Evolutionary conservation across 53 echinoderm and acorn worm genomes (phyloP), one percentile per base, ranked within the genome.

Genomic region (Paracentrotus lividus): DNA sequence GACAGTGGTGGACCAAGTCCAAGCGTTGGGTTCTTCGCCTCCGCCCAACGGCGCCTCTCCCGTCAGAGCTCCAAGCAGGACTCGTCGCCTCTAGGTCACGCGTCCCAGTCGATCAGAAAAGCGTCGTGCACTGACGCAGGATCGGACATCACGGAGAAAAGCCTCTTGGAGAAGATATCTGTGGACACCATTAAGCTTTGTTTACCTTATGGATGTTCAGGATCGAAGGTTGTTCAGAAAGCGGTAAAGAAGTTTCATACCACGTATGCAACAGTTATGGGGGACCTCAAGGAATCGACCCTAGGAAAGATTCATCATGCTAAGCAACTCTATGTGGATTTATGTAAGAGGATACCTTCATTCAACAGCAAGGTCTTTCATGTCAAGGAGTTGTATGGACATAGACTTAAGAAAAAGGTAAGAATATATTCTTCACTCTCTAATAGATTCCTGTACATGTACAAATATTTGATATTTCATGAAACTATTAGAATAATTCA

Each of bases 321-420:
- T 1, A 96, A 95, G 65, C 96, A 96, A 69, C 94, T 96, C 90
- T 96, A 96, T 94, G 95, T 96, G 88, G 96, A 96, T 87, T 88
- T 96, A 23, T 96, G 96, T 45, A 95, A 95, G 93, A 93, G 95
- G 94, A 81, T 96, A 87, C 96, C 96, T 16, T 76, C 95, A 42
- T 96, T 95, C 43, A 95, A 95, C 88, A 96, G 95, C 78, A 95
- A 94, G 77, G 93, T 96, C 85, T 96, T 96, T 88, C 96, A 96
- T 43, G 96, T 96, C 77, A 96, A 96, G 93, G 96, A 96, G 77
- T 76, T 95, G 61, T 95, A 95, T 47, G 96, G 96, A 88, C 92
- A 94, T 56, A 94, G 96, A 78, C 95, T 96, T 14, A 93, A 94
- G 57, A 96, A 96, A 34, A 96, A 96, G 96, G 96, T 96, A 77